Conservation (phyloP, 2,888 invertebrate species). For the Scaptomyza parva region DNA sequence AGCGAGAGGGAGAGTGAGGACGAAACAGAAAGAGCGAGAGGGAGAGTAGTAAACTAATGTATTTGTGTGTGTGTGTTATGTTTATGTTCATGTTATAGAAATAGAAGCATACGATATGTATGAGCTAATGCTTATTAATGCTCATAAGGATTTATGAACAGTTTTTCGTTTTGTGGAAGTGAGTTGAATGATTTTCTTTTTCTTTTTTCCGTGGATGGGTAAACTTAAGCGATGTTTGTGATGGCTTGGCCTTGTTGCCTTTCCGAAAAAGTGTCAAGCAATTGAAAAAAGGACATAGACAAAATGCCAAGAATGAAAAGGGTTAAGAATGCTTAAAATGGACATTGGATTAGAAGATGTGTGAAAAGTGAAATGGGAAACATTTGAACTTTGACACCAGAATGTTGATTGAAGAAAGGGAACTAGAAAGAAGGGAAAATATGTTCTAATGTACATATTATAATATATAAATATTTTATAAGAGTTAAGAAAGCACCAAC, state of each 20-base stretch:
- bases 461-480: neutral
- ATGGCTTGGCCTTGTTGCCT: slow-evolving; percentile 53
- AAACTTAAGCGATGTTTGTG: slow-evolving; percentile 51
- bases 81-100: slow-evolving; percentile 22
- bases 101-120: slow-evolving; percentile 38
- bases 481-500: no score
- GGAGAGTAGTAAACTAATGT: neutral
- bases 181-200: slow-evolving; percentile 13
- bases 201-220: neutral
- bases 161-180: slow-evolving; percentile 24
- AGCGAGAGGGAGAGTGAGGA: neutral
- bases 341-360: slow-evolving; percentile 1
- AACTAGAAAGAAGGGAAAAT: neutral
- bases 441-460: neutral
- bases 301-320: neutral
- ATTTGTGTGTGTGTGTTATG: slow-evolving; percentile 9
- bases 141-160: slow-evolving; percentile 65
- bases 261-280: slow-evolving; percentile 41
- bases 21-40: no score
- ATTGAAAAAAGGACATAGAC: slow-evolving; percentile 61
- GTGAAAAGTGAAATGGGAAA: neutral
- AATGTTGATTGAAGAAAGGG: neutral
- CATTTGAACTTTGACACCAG: neutral
- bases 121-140: slow-evolving; percentile 77
- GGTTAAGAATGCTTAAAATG: neutral